Percentiles rank a stretch among this genome's conserved stretches.
phyloP scores from a whole-genome alignment of 2,113 vertebrate species.

The Pristiophorus japonicus region DNA sequence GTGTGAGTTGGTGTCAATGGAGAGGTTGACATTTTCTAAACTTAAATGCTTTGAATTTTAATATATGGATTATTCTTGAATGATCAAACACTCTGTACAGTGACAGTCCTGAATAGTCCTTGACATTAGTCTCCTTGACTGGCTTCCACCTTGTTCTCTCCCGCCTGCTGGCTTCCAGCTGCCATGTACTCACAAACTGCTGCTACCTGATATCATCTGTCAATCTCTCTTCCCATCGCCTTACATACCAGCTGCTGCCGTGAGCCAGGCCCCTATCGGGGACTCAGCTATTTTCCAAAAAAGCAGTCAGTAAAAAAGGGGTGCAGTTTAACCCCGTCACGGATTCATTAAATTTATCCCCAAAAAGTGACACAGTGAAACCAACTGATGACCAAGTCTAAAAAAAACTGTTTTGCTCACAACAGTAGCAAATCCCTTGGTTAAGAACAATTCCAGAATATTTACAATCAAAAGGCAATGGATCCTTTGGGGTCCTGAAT shows the following conservation, averaged over 20 bases:
- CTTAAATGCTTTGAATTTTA: background rate
- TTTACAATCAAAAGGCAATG: background rate
- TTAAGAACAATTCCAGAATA: background rate
- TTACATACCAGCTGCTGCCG: constrained; percentile 47
- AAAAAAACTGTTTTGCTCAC: background rate
- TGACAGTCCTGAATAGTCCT: constrained; percentile 50
- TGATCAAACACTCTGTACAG: background rate
- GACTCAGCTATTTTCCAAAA: background rate
- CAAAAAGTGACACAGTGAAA: background rate
- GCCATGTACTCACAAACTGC: background rate
- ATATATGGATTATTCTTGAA: background rate
- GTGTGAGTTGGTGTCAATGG: background rate
- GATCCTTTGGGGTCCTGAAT: background rate
- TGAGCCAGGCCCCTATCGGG: background rate
- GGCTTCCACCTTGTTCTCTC: background rate
- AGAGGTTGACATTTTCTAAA: background rate
- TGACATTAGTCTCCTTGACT: constrained; percentile 1
- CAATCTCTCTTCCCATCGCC: constrained; percentile 40
- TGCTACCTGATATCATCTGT: constrained; percentile 51
- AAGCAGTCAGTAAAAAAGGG: background rate
- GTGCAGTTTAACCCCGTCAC: background rate
- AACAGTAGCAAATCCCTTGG: background rate
- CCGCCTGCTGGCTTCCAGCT: background rate
- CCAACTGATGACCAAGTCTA: background rate
- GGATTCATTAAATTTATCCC: background rate